Percentiles rank a stretch among this genome's conserved stretches.
These are phyloP conservation scores for Lucinisca nassula DNA, from an alignment of 2,888 invertebrate genomes.

Conservation along the genomic window DNA sequence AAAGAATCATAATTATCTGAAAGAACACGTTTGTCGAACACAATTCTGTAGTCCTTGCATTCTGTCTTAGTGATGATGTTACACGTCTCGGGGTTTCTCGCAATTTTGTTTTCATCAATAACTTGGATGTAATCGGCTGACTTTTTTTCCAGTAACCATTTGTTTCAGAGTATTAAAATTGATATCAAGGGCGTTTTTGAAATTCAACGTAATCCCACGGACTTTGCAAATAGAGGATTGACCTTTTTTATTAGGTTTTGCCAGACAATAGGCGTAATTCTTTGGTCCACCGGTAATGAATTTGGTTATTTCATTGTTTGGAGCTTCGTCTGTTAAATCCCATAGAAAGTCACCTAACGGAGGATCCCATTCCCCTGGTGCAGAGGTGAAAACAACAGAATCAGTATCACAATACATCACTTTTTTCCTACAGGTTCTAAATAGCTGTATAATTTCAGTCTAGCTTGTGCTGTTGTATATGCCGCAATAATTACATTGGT, in stretches of 20 bases:
- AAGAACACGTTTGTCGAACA: not conserved
- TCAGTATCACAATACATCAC: conserved; percentile 54
- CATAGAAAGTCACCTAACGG: conserved; percentile 81
- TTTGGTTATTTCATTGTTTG: conserved; percentile 49
- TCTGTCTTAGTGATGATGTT: not conserved
- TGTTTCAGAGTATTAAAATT: conserved; percentile 68
- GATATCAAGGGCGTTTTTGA: conserved; percentile 49
- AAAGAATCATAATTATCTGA: not conserved
- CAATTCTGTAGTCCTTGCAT: not conserved
- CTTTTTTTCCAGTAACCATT: conserved; percentile 23
- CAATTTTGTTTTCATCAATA: conserved; percentile 13
- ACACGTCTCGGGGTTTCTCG: not conserved
- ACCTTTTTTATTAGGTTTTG: conserved; percentile 30
- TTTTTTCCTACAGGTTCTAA: conserved; percentile 17
- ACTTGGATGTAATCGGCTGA: not conserved
- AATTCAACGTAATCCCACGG: conserved; percentile 75
- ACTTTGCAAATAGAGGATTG: conserved; percentile 74
- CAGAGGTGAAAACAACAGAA: conserved; percentile 49
- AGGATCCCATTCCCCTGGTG: conserved; percentile 58
- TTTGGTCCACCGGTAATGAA: conserved; percentile 87
- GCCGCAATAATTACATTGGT: conserved; percentile 49
- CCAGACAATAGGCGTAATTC: conserved; percentile 81
- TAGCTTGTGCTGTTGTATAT: conserved; percentile 57
- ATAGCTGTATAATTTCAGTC: conserved; percentile 60
- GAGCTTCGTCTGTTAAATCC: conserved; percentile 86